Conservation (phyloP, 2,113 vertebrate species). For the Hippocampus barbouri region DNA sequence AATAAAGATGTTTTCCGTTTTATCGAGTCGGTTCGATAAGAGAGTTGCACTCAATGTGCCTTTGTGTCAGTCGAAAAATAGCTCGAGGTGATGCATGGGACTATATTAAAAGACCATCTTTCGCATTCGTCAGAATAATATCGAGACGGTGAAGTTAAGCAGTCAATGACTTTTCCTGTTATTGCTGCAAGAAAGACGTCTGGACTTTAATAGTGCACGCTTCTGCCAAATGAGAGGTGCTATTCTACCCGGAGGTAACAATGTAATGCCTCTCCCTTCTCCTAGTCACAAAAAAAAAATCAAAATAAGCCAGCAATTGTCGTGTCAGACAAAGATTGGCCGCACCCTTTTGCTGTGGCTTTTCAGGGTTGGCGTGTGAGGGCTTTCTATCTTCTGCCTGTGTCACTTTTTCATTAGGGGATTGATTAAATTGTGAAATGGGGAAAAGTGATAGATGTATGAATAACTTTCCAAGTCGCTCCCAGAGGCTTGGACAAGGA, state of each 20-base stretch:
- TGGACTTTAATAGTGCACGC: conserved; percentile 82
- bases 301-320: conserved; percentile 80
- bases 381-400: conserved; percentile 31
- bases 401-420: conserved; percentile 67
- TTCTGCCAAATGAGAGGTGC: conserved; percentile 83
- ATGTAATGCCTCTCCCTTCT: conserved; percentile 48
- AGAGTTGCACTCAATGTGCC: conserved; percentile 16
- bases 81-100: conserved; percentile 40
- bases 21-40: conserved; percentile 5
- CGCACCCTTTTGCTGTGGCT: conserved; percentile 66
- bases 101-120: conserved; percentile 56
- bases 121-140: conserved; percentile 62
- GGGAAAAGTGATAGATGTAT: conserved; percentile 71
- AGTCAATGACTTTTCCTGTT: conserved; percentile 81
- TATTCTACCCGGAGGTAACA: conserved; percentile 73
- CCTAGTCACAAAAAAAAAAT: conserved; percentile 44
- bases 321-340: conserved; percentile 71
- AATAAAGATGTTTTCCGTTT: conserved; percentile 28
- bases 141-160: conserved; percentile 67
- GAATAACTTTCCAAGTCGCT: conserved; percentile 69
- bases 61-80: conserved; percentile 45
- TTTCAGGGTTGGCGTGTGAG: conserved; percentile 64
- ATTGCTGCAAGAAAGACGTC: conserved; percentile 84
- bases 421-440: conserved; percentile 82
- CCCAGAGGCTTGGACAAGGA: conserved; percentile 75